These are phyloP conservation scores for Alligator sinensis DNA, from an alignment of 2,113 vertebrate species.

Conservation along the genomic window DNA sequence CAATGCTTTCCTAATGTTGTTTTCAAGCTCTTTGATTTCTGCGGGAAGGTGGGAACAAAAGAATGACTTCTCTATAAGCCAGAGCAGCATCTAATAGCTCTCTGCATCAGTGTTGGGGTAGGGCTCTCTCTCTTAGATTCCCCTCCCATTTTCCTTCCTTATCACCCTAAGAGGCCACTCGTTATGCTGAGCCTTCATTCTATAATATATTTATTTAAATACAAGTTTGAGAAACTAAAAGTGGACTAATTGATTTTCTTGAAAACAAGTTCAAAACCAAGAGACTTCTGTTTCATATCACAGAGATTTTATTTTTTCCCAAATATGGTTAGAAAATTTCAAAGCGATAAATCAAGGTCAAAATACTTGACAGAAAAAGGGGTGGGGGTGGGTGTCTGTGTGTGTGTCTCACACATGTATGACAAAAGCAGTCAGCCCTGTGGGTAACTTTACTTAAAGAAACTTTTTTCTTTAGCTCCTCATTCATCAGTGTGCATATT, in stretches of 20 bases:
- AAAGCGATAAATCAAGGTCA: not conserved
- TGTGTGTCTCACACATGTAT: no score
- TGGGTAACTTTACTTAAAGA: not conserved
- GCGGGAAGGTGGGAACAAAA: slow-evolving; percentile 36
- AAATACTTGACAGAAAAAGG: not conserved
- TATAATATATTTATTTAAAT: not conserved
- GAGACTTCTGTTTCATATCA: not conserved
- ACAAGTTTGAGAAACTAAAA: not conserved
- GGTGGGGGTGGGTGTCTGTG: no score
- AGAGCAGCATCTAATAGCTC: not conserved
- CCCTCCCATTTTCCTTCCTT: not conserved
- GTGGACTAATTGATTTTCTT: not conserved
- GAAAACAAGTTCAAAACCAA: not conserved
- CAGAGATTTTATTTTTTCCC: not conserved
- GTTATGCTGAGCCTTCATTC: not conserved
- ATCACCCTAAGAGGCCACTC: not conserved
- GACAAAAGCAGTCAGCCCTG: not conserved
- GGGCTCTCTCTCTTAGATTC: not conserved
- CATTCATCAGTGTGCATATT: not conserved
- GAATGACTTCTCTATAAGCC: not conserved
- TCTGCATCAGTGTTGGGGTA: not conserved
- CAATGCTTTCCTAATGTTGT: slow-evolving; percentile 91
- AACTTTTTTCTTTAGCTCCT: not conserved
- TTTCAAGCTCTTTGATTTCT: slow-evolving; percentile 94
- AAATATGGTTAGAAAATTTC: not conserved